A percentile compares a stretch with the other conserved stretches of the same genome.
phyloP scores from a whole-genome alignment of 1,140 invertebrate genomes.

The Drosophila navojoa region DNA sequence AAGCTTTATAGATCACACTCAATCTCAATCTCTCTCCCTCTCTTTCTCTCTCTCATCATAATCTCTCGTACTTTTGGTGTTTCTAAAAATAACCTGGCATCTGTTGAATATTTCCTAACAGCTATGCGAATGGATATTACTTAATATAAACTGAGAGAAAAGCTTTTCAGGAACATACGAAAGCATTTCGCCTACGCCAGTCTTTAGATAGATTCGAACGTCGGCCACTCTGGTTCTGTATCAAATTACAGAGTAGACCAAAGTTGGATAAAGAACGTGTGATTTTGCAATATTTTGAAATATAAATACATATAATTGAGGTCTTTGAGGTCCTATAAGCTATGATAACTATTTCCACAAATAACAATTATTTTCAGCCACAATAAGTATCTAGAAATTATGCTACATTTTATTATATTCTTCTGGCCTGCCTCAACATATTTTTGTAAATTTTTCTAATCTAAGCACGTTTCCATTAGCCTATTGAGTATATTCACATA shows the following conservation, averaged over 20 bases:
- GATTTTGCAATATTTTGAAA: too few relatives aligned
- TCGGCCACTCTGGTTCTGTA: slow-evolving; percentile 43
- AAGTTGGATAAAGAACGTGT: too few relatives aligned
- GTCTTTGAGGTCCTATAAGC: too few relatives aligned
- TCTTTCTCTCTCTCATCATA: not conserved
- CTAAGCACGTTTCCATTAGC: slow-evolving; percentile 7
- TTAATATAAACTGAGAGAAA: slow-evolving; percentile 52
- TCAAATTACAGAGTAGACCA: slow-evolving; percentile 52
- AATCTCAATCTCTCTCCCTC: slow-evolving; percentile 6
- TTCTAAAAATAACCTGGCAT: slow-evolving; percentile 68
- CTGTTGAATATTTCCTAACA: slow-evolving; percentile 64
- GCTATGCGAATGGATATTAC: slow-evolving; percentile 56
- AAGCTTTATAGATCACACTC: slow-evolving; percentile 12
- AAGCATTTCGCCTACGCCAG: slow-evolving; percentile 45
- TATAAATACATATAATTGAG: too few relatives aligned
- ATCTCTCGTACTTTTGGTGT: not conserved
- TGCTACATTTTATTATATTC: not conserved
- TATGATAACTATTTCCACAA: too few relatives aligned
- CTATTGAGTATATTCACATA: slow-evolving; percentile 23
- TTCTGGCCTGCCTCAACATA: slow-evolving; percentile 10
- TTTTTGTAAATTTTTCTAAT: not conserved
- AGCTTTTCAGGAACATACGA: slow-evolving; percentile 53
- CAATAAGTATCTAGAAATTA: not conserved
- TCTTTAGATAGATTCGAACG: slow-evolving; percentile 44
- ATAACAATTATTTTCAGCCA: too few relatives aligned